Evolutionary conservation across 2,888 invertebrate species (phyloP).

Genomic region (Himalopsyche japonica): DNA sequence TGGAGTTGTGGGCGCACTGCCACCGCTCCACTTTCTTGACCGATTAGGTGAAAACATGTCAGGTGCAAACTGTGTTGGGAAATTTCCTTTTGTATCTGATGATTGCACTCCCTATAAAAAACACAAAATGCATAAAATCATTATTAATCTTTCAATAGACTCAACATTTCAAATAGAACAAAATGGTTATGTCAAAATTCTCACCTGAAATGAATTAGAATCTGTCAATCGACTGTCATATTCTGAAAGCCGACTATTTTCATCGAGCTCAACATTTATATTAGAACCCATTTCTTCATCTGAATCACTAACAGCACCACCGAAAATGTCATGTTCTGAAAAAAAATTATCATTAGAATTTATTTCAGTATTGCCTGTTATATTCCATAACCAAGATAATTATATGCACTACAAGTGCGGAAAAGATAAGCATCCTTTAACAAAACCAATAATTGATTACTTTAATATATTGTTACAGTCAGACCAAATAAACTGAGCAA

Average conservation of each 20-base stretch:
- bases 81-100: slow-evolving; percentile 42
- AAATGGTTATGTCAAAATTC: neutral
- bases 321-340: slow-evolving; percentile 83
- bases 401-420: too few species aligned
- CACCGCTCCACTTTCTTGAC: slow-evolving; percentile 42
- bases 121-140: neutral
- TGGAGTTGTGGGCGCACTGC: slow-evolving; percentile 44
- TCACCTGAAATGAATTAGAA: slow-evolving; percentile 50
- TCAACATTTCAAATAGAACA: neutral
- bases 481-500: too few species aligned
- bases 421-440: too few species aligned
- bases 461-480: too few species aligned
- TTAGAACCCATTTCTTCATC: slow-evolving; percentile 67
- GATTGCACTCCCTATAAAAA: slow-evolving; percentile 25
- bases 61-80: slow-evolving; percentile 51
- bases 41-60: slow-evolving; percentile 47
- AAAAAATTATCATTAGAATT: neutral
- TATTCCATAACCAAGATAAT: too few species aligned
- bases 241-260: slow-evolving; percentile 73
- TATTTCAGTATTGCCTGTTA: too few species aligned
- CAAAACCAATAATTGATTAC: too few species aligned
- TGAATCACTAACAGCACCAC: slow-evolving; percentile 89
- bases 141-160: neutral
- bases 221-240: slow-evolving; percentile 77
- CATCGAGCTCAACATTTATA: slow-evolving; percentile 78